Percentiles rank a stretch among this genome's conserved stretches.
Conservation (phyloP, 2,113 vertebrate genomes). For the Anser cygnoides region DNA sequence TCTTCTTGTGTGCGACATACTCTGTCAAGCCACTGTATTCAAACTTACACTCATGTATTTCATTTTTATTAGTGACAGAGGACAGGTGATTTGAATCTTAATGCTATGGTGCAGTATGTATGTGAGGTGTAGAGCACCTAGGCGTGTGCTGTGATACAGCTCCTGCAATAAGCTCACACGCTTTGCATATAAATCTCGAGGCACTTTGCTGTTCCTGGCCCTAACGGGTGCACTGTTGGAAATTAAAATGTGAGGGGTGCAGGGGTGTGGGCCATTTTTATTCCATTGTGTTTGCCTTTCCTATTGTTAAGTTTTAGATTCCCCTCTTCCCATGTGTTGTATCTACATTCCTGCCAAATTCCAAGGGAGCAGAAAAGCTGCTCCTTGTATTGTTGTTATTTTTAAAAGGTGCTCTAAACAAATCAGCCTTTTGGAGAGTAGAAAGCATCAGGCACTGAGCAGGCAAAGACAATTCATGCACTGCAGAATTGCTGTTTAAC, state of each 20-base stretch:
- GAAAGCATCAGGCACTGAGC: neutral
- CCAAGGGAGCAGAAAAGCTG: neutral
- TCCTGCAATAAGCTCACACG: neutral
- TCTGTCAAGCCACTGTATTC: neutral
- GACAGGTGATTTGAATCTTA: constrained; percentile 31
- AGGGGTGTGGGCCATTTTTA: neutral
- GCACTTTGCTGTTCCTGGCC: neutral
- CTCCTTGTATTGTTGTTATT: neutral
- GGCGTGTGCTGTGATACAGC: neutral
- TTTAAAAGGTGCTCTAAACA: neutral
- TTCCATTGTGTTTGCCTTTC: neutral
- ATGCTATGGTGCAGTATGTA: neutral
- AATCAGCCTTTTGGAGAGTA: neutral
- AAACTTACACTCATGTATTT: constrained; percentile 9
- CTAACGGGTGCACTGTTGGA: neutral
- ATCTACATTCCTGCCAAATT: neutral
- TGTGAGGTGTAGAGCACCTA: constrained; percentile 1
- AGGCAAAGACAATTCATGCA: neutral
- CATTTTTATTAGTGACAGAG: neutral
- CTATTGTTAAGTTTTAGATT: neutral
- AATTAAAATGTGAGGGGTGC: neutral
- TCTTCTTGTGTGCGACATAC: neutral
- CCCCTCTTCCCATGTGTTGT: neutral
- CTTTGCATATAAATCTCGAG: neutral
- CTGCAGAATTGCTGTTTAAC: neutral